A percentile compares a stretch with the other conserved stretches of the same genome.
Conservation (phyloP, 1,140 invertebrate species). For the Bombus waltoni region DNA sequence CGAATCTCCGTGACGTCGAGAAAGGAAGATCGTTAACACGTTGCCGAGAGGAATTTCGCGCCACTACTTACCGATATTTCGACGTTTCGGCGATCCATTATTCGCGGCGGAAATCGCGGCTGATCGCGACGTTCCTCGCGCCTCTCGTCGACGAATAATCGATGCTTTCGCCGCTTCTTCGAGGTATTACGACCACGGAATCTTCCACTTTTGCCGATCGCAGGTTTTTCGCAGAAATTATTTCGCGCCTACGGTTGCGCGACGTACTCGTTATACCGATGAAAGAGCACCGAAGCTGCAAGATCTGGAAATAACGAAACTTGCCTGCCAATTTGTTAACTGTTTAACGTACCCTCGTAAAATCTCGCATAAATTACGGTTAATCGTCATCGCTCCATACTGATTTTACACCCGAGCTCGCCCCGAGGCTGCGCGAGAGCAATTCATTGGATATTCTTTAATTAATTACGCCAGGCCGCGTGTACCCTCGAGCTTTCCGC, state of each 20-base stretch:
- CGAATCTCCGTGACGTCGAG: slow-evolving; percentile 58
- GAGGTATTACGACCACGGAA: background rate
- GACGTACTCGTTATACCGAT: background rate
- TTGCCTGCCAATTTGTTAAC: slow-evolving; percentile 49
- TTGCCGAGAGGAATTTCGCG: slow-evolving; percentile 21
- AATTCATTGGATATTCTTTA: slow-evolving; percentile 40
- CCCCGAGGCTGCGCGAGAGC: background rate
- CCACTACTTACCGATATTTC: slow-evolving; percentile 34
- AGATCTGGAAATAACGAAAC: slow-evolving; percentile 28
- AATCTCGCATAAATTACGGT: slow-evolving; percentile 41
- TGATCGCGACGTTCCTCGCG: background rate
- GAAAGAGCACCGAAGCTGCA: background rate
- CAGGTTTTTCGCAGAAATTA: background rate
- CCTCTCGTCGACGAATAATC: background rate
- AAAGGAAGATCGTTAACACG: slow-evolving; percentile 45
- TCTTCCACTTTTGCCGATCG: background rate
- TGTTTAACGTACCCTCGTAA: slow-evolving; percentile 39
- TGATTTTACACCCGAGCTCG: slow-evolving; percentile 40
- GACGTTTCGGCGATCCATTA: slow-evolving; percentile 36
- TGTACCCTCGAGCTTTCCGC: background rate
- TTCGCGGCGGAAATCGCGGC: background rate
- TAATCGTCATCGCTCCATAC: slow-evolving; percentile 37
- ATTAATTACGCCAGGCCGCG: slow-evolving; percentile 34
- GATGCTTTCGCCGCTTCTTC: background rate
- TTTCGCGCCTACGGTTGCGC: too few species aligned